phyloP scores from a whole-genome alignment of 2,797 vertebrate species.

The Enoplosus armatus region DNA sequence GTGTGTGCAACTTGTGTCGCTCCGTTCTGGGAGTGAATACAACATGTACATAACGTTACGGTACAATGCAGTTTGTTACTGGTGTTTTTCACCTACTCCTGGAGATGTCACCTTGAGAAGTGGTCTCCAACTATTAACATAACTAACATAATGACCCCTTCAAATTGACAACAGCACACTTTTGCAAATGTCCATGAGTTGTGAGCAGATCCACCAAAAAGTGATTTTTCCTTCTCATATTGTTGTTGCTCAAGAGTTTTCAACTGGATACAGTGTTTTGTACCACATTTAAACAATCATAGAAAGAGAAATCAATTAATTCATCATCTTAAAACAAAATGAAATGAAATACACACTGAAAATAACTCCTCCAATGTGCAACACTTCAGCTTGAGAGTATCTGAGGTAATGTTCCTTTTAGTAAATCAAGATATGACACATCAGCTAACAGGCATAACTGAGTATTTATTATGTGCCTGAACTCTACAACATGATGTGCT shows the following conservation, averaged over 20 bases:
- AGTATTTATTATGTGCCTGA: not conserved
- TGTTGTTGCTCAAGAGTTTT: not conserved
- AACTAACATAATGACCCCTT: not conserved
- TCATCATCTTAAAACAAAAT: not conserved
- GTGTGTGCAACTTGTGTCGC: conserved; percentile 15
- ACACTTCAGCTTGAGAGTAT: not conserved
- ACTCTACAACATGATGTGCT: not conserved
- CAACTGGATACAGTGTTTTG: not conserved
- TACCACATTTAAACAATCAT: not conserved
- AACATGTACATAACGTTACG: conserved; percentile 1
- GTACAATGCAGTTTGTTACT: not conserved
- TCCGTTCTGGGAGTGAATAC: conserved; percentile 23
- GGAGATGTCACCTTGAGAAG: conserved; percentile 12
- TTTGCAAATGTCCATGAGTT: not conserved
- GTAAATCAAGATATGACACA: conserved; percentile 5
- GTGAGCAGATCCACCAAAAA: not conserved
- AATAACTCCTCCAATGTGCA: not conserved
- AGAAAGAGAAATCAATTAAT: not conserved
- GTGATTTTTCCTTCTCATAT: not conserved
- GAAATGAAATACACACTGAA: not conserved
- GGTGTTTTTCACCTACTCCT: not conserved
- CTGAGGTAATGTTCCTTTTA: not conserved
- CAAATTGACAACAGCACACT: not conserved
- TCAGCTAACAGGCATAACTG: conserved; percentile 1
- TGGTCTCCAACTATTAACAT: not conserved